Evolutionary conservation across 2,888 invertebrate genomes (phyloP).

Genomic region (Heliconius charithonia): DNA sequence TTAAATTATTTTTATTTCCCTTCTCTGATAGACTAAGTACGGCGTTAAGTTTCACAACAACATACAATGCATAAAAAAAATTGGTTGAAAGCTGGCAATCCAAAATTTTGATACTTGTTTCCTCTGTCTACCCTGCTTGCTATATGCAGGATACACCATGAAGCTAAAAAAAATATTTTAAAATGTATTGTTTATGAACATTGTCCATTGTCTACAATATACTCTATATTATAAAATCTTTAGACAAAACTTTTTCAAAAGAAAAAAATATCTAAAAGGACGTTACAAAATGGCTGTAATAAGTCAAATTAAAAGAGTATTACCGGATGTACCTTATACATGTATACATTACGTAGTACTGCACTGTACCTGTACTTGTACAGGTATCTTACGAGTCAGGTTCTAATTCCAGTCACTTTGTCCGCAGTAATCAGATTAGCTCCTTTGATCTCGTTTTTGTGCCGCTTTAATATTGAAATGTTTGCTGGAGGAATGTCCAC

Average conservation of each 20-base stretch:
- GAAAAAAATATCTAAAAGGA: background rate
- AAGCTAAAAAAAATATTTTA: no score
- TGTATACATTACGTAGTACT: background rate
- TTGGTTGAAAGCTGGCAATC: no score
- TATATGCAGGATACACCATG: background rate
- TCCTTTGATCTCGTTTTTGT: constrained; percentile 37
- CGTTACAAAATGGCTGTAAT: background rate
- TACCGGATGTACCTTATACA: constrained; percentile 7
- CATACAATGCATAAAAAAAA: background rate
- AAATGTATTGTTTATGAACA: background rate
- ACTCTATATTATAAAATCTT: background rate
- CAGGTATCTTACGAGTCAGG: constrained; percentile 21
- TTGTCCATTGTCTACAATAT: background rate
- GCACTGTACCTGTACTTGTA: background rate
- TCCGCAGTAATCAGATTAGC: constrained; percentile 30
- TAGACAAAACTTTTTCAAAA: background rate
- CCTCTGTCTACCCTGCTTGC: background rate
- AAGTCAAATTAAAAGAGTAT: constrained; percentile 31
- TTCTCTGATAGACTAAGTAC: background rate
- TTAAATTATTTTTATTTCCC: background rate
- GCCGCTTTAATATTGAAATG: constrained; percentile 33
- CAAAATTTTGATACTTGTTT: no score
- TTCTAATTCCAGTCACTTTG: constrained; percentile 31
- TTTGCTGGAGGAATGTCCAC: constrained; percentile 28
- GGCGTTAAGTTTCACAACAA: background rate